phyloP scores from a whole-genome alignment of 2,797 vertebrate species.

The Falco naumanni region DNA sequence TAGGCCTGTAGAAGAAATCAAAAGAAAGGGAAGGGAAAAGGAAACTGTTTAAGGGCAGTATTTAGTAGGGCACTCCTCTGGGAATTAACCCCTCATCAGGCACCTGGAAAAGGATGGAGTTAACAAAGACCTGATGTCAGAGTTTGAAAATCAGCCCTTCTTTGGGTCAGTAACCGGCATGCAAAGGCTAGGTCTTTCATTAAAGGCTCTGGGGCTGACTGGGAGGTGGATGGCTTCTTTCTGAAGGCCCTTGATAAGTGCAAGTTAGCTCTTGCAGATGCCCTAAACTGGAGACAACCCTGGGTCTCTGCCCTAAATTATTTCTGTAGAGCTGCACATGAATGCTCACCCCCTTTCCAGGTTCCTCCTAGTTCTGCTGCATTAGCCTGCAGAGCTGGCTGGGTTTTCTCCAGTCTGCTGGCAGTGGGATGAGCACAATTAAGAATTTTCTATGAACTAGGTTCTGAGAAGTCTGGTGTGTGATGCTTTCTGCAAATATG shows the following conservation, averaged over 20 bases:
- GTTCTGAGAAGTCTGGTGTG: background rate
- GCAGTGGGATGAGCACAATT: background rate
- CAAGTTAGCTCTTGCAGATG: background rate
- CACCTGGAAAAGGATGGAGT: background rate
- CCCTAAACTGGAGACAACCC: background rate
- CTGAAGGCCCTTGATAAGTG: background rate
- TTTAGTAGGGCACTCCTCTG: background rate
- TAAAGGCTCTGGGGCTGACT: background rate
- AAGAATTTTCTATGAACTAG: background rate
- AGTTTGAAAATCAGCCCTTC: background rate
- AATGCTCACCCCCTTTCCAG: background rate
- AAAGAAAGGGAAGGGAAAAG: background rate
- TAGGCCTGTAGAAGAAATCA: background rate
- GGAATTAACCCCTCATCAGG: background rate
- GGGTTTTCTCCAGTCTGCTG: background rate
- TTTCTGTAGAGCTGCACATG: background rate
- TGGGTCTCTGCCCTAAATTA: background rate
- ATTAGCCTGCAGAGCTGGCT: background rate
- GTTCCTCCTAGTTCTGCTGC: background rate
- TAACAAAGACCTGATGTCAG: background rate
- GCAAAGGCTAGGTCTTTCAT: background rate
- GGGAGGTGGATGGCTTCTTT: background rate
- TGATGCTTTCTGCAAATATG: background rate
- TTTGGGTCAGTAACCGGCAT: background rate
- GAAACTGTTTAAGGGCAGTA: background rate